A percentile compares a stretch with the other conserved stretches of the same genome.
Conservation (phyloP, 2,113 vertebrate species). For the Carollia perspicillata region DNA sequence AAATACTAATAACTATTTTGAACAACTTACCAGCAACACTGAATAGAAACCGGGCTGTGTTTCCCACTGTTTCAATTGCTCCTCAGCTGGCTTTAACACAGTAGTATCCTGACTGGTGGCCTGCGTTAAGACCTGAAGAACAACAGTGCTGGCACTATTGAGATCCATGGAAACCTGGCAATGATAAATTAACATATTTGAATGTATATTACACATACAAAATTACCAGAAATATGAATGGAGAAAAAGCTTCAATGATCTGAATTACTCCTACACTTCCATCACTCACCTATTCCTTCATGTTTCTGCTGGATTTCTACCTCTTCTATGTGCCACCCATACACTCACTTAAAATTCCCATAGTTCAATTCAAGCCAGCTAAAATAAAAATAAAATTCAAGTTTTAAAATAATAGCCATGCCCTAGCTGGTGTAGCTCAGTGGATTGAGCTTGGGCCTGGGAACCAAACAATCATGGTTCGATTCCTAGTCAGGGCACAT, state of each 20-base stretch:
- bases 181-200: slow-evolving; percentile 44
- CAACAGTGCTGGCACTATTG: slow-evolving; percentile 92
- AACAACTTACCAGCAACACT: slow-evolving; percentile 91
- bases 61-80: slow-evolving; percentile 97
- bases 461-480: too few species aligned
- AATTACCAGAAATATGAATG: background rate
- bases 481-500: too few species aligned
- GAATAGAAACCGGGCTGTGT: slow-evolving; percentile 98
- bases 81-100: slow-evolving; percentile 95
- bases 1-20: background rate
- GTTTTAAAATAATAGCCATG: background rate
- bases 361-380: background rate
- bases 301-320: background rate
- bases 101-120: slow-evolving; percentile 97
- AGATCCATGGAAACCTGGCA: slow-evolving; percentile 91
- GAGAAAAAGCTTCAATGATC: background rate
- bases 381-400: background rate
- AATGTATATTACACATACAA: background rate
- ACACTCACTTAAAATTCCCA: background rate
- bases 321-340: background rate
- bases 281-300: background rate
- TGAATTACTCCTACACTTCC: background rate
- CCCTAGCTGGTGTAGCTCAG: too few species aligned
- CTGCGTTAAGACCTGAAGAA: slow-evolving; percentile 95
- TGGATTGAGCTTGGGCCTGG: too few species aligned